A percentile compares a stretch with the other conserved stretches of the same genome.
Evolutionary conservation across 2,113 vertebrate species (phyloP).

Genomic region (Chaetodon trifascialis): DNA sequence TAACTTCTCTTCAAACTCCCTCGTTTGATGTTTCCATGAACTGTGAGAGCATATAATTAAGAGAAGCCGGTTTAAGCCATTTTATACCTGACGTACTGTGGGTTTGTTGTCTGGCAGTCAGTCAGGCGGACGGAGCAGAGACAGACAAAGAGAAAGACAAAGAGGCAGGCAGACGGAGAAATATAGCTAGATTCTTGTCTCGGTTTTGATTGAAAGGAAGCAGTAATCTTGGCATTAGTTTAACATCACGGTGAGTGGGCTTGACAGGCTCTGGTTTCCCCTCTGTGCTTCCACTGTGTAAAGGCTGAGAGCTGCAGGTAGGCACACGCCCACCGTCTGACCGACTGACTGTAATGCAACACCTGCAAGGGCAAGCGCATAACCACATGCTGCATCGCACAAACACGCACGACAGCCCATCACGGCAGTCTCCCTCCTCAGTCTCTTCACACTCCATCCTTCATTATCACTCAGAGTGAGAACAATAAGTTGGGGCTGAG

Average conservation of each 20-base stretch:
- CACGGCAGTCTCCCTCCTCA: constrained; percentile 8
- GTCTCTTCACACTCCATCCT: constrained; percentile 51
- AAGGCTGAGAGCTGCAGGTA: constrained; percentile 64
- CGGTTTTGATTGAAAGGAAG: constrained; percentile 70
- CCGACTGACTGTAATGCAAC: constrained; percentile 51
- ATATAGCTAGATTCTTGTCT: constrained; percentile 8
- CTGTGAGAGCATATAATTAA: constrained; percentile 52
- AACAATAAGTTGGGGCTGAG: constrained; percentile 50
- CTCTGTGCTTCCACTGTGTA: constrained; percentile 38
- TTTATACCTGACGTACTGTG: constrained; percentile 42
- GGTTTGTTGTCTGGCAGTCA: constrained; percentile 58
- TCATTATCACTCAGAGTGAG: constrained; percentile 53
- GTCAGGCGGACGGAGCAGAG: constrained; percentile 53
- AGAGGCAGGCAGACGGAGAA: constrained; percentile 25
- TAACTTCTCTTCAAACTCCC: constrained; percentile 42
- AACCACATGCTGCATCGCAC: constrained; percentile 22
- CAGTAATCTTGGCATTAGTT: constrained; percentile 71
- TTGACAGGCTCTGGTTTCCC: constrained; percentile 62
- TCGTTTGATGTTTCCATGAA: constrained; percentile 24
- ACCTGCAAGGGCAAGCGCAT: constrained; percentile 43
- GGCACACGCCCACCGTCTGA: constrained; percentile 61
- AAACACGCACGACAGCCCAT: constrained; percentile 32
- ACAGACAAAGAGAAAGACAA: constrained; percentile 40
- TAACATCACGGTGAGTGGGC: constrained; percentile 58
- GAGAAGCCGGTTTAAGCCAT: constrained; percentile 39